Base-by-base conservation (phyloP, 2,113 vertebrate genomes). In the Eudorcas thomsonii region DNA sequence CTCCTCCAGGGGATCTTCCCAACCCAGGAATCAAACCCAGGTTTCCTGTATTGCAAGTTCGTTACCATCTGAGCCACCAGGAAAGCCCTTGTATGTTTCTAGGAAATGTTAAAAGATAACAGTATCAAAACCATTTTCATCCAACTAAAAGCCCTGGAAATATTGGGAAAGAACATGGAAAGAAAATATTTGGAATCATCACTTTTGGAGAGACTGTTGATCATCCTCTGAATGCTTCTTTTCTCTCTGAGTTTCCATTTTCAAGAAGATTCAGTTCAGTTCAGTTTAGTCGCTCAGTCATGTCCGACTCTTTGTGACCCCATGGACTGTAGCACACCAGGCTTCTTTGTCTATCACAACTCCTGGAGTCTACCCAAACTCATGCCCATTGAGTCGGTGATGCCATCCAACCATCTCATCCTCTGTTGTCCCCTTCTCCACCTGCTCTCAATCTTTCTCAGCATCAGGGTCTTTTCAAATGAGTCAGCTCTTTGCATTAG, bases 31-130 rank as follows among this genome's bases (percentile, higher is more conserved):
- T 12, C 1, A 17, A 71, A 71, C 9, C 64, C 19, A 23, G 4
- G 33, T 71, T 19, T 39, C n/a, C 67, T 71, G 9, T 36, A 36
- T 71, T 71, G 19, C 64, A 12, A 9, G 17, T 71, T 71, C 2
- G 12, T 36, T 71, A 71, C n/a, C 67, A 71, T 71, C n/a, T 71
- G 67, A 71, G 67, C 19, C n/a, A 36, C 67, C n/a, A 71, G n/a
- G 67, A 71, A 71, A 71, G 19, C n/a, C 64, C 67, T 36, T 71
- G 67, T 39, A 45, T 67, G 45, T 67, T 91, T 82, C 54, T 28
- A 86, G 77, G 54, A 83, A 85, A 59, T 54, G 13, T 84, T 64
- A 95, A 85, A 60, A 64, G 30, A 64, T 60, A 92, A 71, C 12
- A 80, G 10, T 43, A 55, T 60, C 13, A 80, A 67, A 64, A 50